Conservation (phyloP, 2,797 vertebrate genomes). For the Diplodus sargus region DNA sequence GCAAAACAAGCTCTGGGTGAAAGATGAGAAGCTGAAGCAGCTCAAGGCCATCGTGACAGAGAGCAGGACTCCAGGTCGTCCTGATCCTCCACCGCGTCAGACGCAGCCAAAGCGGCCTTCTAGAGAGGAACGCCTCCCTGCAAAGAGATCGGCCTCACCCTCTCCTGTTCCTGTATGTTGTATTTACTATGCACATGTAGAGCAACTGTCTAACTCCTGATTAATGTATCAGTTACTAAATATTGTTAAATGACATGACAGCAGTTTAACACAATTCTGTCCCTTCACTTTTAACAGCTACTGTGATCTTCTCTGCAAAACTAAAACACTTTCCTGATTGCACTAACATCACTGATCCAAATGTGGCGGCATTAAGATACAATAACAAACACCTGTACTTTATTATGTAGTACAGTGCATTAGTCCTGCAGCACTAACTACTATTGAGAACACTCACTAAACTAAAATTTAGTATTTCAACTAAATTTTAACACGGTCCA, state of each 20-base stretch:
- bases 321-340: no score
- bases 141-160: conserved; percentile 80
- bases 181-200: conserved; percentile 10
- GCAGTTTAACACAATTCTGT: no score
- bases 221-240: background rate
- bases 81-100: conserved; percentile 73
- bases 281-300: no score
- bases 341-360: background rate
- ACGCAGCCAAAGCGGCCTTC: conserved; percentile 77
- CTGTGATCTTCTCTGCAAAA: no score
- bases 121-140: conserved; percentile 63
- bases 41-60: conserved; percentile 97
- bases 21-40: conserved; percentile 98
- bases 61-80: conserved; percentile 75
- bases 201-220: background rate
- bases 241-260: no score
- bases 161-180: conserved; percentile 87
- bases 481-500: no score
- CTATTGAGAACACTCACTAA: background rate
- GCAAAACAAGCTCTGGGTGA: conserved; percentile 99
- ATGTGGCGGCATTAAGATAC: background rate
- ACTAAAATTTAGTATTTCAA: no score
- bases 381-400: background rate
- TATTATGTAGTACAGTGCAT: background rate
- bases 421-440: background rate